A percentile compares a stretch with the other conserved stretches of the same genome.
phyloP scores from a whole-genome alignment of 2,113 vertebrate genomes.

The Nerophis lumbriciformis region DNA sequence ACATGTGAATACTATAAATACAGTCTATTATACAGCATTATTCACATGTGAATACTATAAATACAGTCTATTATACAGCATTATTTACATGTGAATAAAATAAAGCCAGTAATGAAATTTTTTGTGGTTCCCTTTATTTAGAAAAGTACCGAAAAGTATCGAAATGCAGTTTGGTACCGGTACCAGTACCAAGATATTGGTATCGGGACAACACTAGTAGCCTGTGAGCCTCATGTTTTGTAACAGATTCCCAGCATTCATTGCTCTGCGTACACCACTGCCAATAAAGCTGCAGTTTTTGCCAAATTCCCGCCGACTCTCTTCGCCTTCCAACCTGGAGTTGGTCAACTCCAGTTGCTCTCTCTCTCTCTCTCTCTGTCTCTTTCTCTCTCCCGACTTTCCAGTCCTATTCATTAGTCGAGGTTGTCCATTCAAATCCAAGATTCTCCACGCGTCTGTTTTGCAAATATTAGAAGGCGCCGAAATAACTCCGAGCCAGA shows the following conservation, averaged over 20 bases:
- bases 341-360: constrained; percentile 6
- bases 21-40: no score
- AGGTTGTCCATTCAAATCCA: not conserved
- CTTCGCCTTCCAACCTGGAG: constrained; percentile 8
- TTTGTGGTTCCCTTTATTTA: no score
- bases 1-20: no score
- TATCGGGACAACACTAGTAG: not conserved
- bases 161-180: no score
- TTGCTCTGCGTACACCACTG: constrained; percentile 28
- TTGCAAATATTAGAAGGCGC: not conserved
- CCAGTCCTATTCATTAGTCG: not conserved
- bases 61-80: no score
- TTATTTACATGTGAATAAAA: no score
- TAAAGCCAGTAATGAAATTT: no score
- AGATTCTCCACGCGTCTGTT: not conserved
- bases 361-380: not conserved
- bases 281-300: constrained; percentile 33
- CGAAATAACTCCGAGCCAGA: not conserved
- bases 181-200: no score
- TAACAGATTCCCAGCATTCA: constrained; percentile 7
- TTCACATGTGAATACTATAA: no score
- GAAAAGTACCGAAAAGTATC: no score
- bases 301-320: constrained; percentile 1
- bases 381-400: not conserved
- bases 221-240: constrained; percentile 17